Evolutionary conservation across 2,888 invertebrate genomes (phyloP), one percentile per base, ranked within the genome.

Genomic region (Synergus japonicus): DNA sequence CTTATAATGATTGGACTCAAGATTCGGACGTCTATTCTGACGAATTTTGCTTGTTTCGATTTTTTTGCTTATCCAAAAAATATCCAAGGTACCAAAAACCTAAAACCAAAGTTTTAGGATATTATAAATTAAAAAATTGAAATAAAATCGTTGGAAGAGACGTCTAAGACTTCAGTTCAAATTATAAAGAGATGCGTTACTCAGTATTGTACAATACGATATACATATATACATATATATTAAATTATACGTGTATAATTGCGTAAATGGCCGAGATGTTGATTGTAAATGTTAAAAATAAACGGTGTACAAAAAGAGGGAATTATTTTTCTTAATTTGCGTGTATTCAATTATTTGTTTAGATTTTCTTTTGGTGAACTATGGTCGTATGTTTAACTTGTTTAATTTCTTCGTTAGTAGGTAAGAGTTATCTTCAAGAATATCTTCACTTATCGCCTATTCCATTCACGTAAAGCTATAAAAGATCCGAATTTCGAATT

Each of bases 251-350:
- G 86, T 90, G 89, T 90, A 90, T 89, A 90, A 90, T 89, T 89
- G 89, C 89, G 84, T 79, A 88, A 87, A 85, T 83, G 87, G 89
- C 81, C 84, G 85, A 87, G 85, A 90, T 90, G 90, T 91, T 91
- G 91, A 90, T 90, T 91, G 91, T 92, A 90, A 92, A 90, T 91
- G 91, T 92, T 91, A 91, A 88, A 92, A 92, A 91, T 91, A 92
- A 92, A 92, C 88, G 88, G 90, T 91, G 90, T 91, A 90, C 85
- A 90, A 92, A 89, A 90, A 89, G 49, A 67, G 37, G 29, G 12
- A 10, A 54, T 37, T 15, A n/a, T n/a, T 73, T 37, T n/a, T n/a
- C 54, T 49, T 2, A 15, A 41, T 65, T 65, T 15, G 15, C 13
- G 15, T 15, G 13, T 37, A 37, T 65, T 43, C 7, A 69, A 46